phyloP scores from a whole-genome alignment of 2,797 vertebrate species.

The Propithecus perrieri region DNA sequence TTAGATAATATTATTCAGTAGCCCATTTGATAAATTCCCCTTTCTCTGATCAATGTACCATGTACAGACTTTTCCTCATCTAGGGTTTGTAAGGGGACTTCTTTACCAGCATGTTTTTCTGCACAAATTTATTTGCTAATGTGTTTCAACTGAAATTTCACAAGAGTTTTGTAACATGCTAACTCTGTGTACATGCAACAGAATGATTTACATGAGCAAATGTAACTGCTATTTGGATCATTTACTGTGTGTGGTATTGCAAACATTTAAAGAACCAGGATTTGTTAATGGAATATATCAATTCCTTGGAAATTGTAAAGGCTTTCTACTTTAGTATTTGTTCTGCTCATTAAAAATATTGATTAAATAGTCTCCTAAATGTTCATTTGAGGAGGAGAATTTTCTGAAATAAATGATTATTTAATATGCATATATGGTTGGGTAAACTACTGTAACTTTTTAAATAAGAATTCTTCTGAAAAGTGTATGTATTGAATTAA shows the following conservation, averaged over 20 bases:
- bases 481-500: not conserved
- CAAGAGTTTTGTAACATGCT: slow-evolving; percentile 71
- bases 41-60: slow-evolving; percentile 9
- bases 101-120: not conserved
- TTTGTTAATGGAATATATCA: not conserved
- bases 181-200: slow-evolving; percentile 38
- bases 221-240: slow-evolving; percentile 3
- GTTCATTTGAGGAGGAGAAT: not conserved
- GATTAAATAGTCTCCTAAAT: not conserved
- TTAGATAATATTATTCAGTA: not conserved
- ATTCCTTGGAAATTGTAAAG: slow-evolving; percentile 29
- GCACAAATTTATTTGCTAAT: slow-evolving; percentile 65
- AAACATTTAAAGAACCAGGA: not conserved
- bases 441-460: not conserved
- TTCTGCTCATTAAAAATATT: slow-evolving; percentile 25
- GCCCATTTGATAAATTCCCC: not conserved
- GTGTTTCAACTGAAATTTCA: slow-evolving; percentile 76
- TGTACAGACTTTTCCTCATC: not conserved
- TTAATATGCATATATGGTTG: not conserved
- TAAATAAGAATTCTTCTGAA: not conserved
- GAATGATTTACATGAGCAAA: slow-evolving; percentile 39
- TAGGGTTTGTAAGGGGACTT: not conserved
- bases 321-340: not conserved
- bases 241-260: not conserved
- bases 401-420: slow-evolving; percentile 33